Evolutionary conservation across 2,113 vertebrate genomes (phyloP), one percentile per base, ranked within the genome.

Genomic region (Ailuropoda melanoleuca): DNA sequence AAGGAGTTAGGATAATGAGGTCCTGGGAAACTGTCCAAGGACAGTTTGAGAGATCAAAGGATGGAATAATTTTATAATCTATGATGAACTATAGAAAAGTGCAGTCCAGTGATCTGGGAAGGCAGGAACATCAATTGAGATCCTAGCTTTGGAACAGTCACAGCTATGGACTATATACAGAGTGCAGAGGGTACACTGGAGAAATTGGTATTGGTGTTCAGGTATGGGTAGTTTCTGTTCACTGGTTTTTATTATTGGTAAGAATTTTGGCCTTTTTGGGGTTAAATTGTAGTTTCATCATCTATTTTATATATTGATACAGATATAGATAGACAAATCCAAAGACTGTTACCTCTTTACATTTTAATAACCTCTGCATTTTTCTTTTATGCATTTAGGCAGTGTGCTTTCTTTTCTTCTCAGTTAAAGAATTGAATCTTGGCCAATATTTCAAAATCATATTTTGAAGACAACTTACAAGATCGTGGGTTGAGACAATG

Each of bases 311-410:
- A 90, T 72, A 86, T 37, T 29, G 14, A 75, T 48, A 75, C 43
- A 75, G 74, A 88, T 92, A 77, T 87, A 96, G 94, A 96, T 64
- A 97, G 66, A 98, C 98, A 97, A 88, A 93, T 93, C 87, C 97
- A 87, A 95, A 98, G 97, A 98, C 94, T 88, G 95, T 98, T 98
- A 98, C 96, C 95, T 98, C 98, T 99, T 98, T 99, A 99, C 98
- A 99, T 98, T 98, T 92, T 97, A 87, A 98, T 97, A 98, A 98
- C 98, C 98, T 99, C 98, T 98, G 99, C 98, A 99, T 98, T 98
- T 94, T 97, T 97, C 97, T 98, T 98, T 98, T 98, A 98, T 88
- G 97, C 93, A 88, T 94, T 98, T 97, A 97, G 97, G 98, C 96
- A 98, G 95, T 98, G 98, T 97, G 97, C 95, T 97, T 97, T 81